Conservation (phyloP, 2,113 vertebrate genomes). For the Otolemur garnettii region DNA sequence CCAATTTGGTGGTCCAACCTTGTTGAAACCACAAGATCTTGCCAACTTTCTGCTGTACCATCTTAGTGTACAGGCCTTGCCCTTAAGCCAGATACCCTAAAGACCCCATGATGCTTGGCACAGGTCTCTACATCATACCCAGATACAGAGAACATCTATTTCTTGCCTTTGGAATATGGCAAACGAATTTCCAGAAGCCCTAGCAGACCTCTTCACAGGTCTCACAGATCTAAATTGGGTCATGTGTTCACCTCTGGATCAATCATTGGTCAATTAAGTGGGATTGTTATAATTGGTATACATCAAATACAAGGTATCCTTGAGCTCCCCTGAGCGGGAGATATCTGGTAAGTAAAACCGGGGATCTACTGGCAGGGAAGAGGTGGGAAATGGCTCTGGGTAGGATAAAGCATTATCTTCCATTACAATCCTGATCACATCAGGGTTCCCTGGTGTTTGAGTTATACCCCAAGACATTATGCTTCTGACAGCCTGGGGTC, state of each 20-base stretch:
- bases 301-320: not conserved
- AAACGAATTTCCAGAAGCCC: not conserved
- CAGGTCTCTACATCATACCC: not conserved
- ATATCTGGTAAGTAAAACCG: not conserved
- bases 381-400: not conserved
- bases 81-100: not conserved
- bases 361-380: not conserved
- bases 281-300: not conserved
- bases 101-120: not conserved
- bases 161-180: not conserved
- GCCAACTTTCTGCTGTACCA: not conserved
- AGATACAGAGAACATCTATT: not conserved
- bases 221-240: not conserved
- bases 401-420: not conserved
- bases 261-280: not conserved
- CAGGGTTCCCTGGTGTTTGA: not conserved
- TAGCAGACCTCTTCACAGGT: not conserved
- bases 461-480: not conserved
- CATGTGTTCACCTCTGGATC: not conserved
- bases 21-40: not conserved
- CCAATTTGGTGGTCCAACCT: not conserved
- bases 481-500: not conserved
- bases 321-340: not conserved
- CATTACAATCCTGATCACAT: not conserved
- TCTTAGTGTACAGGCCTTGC: not conserved